These are phyloP conservation scores for Smittia sp. DNA, from an alignment of 2,888 invertebrate species.

Conservation along the genomic window DNA sequence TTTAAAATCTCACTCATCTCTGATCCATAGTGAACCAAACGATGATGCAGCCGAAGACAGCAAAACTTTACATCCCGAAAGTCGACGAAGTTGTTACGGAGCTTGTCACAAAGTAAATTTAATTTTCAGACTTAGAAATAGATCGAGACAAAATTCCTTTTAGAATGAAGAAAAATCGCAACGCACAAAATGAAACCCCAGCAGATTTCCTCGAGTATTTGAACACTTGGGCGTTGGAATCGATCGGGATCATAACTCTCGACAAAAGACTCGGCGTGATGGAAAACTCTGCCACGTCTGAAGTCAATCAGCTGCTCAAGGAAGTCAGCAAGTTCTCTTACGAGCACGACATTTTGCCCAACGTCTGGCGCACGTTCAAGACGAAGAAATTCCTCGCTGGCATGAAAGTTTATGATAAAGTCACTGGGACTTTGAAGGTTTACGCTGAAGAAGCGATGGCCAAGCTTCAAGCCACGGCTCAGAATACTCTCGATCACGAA, in stretches of 20 bases:
- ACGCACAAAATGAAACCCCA: constrained; percentile 50
- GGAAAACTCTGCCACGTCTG: constrained; percentile 40
- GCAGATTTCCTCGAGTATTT: constrained; percentile 55
- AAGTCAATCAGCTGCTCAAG: not conserved
- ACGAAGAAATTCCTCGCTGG: constrained; percentile 49
- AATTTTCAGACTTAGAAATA: constrained; percentile 32
- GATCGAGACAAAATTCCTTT: not conserved
- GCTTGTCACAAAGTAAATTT: constrained; percentile 43
- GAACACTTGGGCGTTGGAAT: constrained; percentile 61
- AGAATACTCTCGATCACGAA: constrained; percentile 45
- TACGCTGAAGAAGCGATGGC: constrained; percentile 51
- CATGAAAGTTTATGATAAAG: constrained; percentile 50
- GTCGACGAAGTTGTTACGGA: constrained; percentile 55
- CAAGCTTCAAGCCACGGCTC: constrained; percentile 44
- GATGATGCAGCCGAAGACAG: constrained; percentile 60
- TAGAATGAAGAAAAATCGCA: constrained; percentile 44
- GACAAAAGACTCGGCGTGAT: constrained; percentile 50
- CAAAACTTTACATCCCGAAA: constrained; percentile 55
- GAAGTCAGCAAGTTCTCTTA: not conserved
- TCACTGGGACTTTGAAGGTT: constrained; percentile 49
- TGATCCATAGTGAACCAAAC: constrained; percentile 46
- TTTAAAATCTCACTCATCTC: not conserved
- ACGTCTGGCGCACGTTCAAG: constrained; percentile 48
- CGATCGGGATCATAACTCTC: constrained; percentile 52
- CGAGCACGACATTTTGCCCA: constrained; percentile 49